phyloP scores from a whole-genome alignment of 2,797 vertebrate genomes.

The Acanthiza pusilla region DNA sequence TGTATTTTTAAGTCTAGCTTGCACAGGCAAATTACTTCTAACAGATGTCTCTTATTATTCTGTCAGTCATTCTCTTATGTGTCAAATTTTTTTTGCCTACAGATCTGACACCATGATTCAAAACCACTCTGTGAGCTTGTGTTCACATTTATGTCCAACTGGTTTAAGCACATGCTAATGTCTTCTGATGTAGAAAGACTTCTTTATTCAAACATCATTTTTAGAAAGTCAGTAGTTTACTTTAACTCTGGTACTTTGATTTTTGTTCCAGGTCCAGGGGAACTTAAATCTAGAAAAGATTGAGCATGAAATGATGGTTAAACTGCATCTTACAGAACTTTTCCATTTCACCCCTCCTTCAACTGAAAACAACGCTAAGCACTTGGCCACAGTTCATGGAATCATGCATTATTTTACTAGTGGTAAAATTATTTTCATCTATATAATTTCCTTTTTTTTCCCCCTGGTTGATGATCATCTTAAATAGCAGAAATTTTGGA shows the following conservation, averaged over 20 bases:
- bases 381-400: slow-evolving; percentile 80
- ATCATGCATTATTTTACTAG: slow-evolving; percentile 83
- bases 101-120: not conserved
- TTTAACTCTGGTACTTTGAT: not conserved
- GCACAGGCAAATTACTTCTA: not conserved
- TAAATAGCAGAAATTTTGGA: not conserved
- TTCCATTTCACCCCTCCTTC: slow-evolving; percentile 67
- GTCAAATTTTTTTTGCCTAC: not conserved
- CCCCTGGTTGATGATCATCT: not conserved
- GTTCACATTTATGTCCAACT: not conserved
- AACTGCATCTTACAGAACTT: slow-evolving; percentile 70
- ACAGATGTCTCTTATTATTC: not conserved
- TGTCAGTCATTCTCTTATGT: not conserved
- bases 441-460: not conserved
- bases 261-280: slow-evolving; percentile 71
- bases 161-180: not conserved
- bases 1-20: not conserved
- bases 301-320: slow-evolving; percentile 82
- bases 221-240: not conserved
- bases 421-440: slow-evolving; percentile 72
- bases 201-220: not conserved
- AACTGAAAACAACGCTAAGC: slow-evolving; percentile 58
- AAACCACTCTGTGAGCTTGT: not conserved
- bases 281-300: slow-evolving; percentile 76
- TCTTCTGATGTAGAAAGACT: not conserved